Base-by-base conservation (phyloP, 2,888 invertebrate species). In the Leptopilina drosophilae region DNA sequence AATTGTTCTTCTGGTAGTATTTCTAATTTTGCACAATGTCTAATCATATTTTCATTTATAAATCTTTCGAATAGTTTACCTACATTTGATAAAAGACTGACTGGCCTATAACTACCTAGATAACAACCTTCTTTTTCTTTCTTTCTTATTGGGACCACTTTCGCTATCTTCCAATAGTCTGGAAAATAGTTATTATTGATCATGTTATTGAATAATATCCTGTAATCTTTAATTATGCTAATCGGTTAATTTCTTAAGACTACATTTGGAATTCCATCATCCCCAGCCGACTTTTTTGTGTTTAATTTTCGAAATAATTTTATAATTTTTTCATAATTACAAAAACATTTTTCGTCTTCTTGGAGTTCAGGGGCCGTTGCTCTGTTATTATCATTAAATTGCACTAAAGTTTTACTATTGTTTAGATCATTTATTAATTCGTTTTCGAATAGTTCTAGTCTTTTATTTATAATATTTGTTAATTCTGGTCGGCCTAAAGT, bases 121-220 rank as follows among this genome's bases (percentile, higher is more conserved):
- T 81, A 42, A 0, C 73, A 59, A 11, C 4, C 42, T 40, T 77
- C 53, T 66, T 77, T 77, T 14, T 56, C 53, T 66, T 66, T 66
- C 76, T 82, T 82, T 59, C 49, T 53, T 12, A 86, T 73, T 0
- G 85, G 78, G 0, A 86, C 82, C 0, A 85, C 77, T 80, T 86
- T 87, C 0, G 86, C 85, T 6, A 15, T 81, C 79, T 84, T 85
- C 84, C 84, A 84, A 5, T 9, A 76, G 0, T 40, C 40, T 0
- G 89, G 88, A 82, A 88, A 89, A 53, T 85, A 83, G 6, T 77
- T 84, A 26, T 83, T 85, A 15, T 89, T 88, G 5, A 82, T 40
- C 5, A 69, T 64, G 42, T 82, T 83, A 15, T 80, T 83, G 26
- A 83, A 82, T 12, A 82, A 33, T 12, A 81, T 82, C 1, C 53